A percentile compares a stretch with the other conserved stretches of the same genome.
Evolutionary conservation across 2,113 vertebrate genomes (phyloP).

Genomic region (Pteropus alecto): DNA sequence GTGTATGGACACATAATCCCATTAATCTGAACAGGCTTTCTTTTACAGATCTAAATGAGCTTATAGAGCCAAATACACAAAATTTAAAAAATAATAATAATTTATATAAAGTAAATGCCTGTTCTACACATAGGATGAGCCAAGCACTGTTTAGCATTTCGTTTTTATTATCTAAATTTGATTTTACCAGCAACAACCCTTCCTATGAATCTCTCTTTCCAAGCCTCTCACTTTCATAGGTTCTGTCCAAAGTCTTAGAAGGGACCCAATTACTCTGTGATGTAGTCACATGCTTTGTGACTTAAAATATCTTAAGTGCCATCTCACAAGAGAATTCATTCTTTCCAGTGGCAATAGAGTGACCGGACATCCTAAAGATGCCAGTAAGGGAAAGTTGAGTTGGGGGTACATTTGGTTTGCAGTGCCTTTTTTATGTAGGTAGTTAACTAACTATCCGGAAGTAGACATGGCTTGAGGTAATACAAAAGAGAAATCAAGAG

Average conservation of each 20-base stretch:
- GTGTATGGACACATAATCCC: neutral
- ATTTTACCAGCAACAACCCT: neutral
- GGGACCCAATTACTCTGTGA: neutral
- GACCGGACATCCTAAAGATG: neutral
- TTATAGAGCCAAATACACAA: neutral
- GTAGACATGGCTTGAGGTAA: neutral
- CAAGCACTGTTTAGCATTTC: neutral
- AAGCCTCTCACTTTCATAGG: neutral
- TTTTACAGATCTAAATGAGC: neutral
- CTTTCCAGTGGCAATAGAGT: neutral
- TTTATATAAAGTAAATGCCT: neutral
- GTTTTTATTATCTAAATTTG: neutral
- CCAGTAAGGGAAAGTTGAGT: neutral
- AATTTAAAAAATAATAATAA: neutral
- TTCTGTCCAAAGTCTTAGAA: neutral
- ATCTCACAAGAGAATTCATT: neutral
- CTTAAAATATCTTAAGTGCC: neutral
- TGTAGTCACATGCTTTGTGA: neutral
- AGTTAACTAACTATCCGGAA: neutral
- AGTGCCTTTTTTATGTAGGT: neutral
- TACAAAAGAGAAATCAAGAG: neutral
- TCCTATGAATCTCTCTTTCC: neutral
- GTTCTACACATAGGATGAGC: too few species aligned
- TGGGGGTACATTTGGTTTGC: neutral
- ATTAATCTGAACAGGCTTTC: neutral